Base-by-base conservation (phyloP, 1,140 invertebrate genomes). In the Muscidifurax raptorellus region DNA sequence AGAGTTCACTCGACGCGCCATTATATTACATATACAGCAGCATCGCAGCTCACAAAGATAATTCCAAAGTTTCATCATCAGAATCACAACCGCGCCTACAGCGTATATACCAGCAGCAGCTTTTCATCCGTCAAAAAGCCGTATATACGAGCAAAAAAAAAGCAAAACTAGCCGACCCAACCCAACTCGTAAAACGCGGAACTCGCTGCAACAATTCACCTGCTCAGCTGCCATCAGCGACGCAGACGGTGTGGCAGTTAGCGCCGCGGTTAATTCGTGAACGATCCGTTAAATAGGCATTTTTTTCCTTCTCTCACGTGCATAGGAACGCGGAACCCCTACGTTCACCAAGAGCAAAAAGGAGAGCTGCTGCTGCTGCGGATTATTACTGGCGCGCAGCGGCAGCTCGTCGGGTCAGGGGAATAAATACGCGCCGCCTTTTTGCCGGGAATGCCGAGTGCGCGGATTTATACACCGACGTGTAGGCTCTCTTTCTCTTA, bases 301-400 rank as follows among this genome's bases (percentile, higher is more conserved):
- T 59, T n/a, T 22, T 52, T 52, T 67, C 25, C 12, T 7, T 1
- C 30, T 72, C 30, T 18, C 0, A 32, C 71, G n/a, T 18, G 71
- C 71, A 59, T 1, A 76, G 71, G 74, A 76, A 76, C 74, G 74
- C 74, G 74, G 74, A 76, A 76, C 40, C 74, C 71, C 22, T 59
- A n/a, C 18, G 22, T 59, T n/a, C 18, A 18, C 4, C 52, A 6
- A 0, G 22, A 59, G 52, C 52, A 59, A 59, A 59, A 59, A 59
- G 52, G 52, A 59, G 52, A 59, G 52, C 52, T 59, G 5, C 52
- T 59, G 52, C 36, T 40, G 36, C 36, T 10, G 36, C 67, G n/a
- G 71, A 32, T 74, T 74, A 74, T 74, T 74, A 74, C 71, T 15
- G 12, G 30, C 7, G 9, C 67, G 5, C 13, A 30, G 69, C 69